phyloP scores from a whole-genome alignment of 2,113 vertebrate species.

The Epinephelus cyanopodus region DNA sequence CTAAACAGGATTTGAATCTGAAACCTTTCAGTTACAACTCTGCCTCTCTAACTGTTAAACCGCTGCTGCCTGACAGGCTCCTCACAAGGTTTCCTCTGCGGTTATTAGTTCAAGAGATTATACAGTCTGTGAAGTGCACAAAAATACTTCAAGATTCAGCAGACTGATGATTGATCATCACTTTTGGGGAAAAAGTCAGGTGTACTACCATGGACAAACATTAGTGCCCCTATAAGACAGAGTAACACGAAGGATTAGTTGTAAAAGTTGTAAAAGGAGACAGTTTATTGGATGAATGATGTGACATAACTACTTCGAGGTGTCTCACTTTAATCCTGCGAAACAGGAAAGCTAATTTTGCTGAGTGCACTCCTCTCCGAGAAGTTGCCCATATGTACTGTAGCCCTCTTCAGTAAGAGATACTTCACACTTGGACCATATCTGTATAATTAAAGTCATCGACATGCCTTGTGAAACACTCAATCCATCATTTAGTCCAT shows the following conservation, averaged over 20 bases:
- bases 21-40: too few relatives aligned
- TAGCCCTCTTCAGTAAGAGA: not conserved
- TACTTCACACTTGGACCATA: not conserved
- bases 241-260: not conserved
- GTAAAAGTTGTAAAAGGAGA: not conserved
- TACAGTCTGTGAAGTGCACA: too few relatives aligned
- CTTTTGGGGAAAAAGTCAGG: too few relatives aligned
- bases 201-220: not conserved
- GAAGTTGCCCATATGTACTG: not conserved
- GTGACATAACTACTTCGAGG: not conserved
- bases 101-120: too few relatives aligned
- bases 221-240: not conserved
- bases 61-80: too few relatives aligned
- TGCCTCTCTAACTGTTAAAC: too few relatives aligned
- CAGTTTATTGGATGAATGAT: not conserved
- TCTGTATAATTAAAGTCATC: slow-evolving; percentile 5
- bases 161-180: too few relatives aligned
- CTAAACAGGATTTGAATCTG: too few relatives aligned
- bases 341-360: not conserved
- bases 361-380: slow-evolving; percentile 1
- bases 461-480: not conserved
- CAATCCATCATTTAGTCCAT: slow-evolving; percentile 4
- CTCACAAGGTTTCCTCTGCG: too few relatives aligned
- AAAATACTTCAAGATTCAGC: too few relatives aligned
- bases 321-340: not conserved